Conservation (phyloP, 2,113 vertebrate genomes). For the Nicator chloris region DNA sequence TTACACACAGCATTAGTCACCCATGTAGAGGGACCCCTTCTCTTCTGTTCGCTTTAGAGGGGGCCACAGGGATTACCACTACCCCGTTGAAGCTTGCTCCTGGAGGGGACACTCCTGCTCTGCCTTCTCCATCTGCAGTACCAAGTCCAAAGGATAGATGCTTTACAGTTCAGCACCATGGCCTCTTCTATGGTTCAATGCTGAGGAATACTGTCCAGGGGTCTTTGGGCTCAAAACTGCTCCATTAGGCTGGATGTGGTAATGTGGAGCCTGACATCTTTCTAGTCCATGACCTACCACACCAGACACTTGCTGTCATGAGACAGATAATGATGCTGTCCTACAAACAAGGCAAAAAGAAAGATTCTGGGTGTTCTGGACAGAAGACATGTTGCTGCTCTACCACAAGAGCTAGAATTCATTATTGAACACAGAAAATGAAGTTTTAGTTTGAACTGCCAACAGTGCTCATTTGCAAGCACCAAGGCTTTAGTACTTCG, state of each 20-base stretch:
- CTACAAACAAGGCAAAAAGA: not conserved
- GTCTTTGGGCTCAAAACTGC: not conserved
- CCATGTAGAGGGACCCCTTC: not conserved
- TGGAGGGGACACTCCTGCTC: not conserved
- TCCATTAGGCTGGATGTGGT: not conserved
- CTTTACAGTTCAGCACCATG: not conserved
- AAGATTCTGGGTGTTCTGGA: not conserved
- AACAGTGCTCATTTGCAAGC: not conserved
- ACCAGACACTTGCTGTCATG: not conserved
- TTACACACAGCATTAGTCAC: not conserved
- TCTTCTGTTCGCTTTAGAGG: not conserved
- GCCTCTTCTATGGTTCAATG: not conserved
- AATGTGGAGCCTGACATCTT: not conserved
- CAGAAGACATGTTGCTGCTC: not conserved
- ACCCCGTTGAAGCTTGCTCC: accelerated
- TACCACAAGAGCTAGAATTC: not conserved
- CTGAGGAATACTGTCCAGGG: not conserved
- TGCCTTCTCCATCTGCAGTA: not conserved
- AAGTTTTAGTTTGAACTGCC: not conserved
- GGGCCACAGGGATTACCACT: not conserved
- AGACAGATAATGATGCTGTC: not conserved
- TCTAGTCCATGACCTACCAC: not conserved
- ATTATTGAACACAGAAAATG: not conserved
- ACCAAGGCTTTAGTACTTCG: not conserved
- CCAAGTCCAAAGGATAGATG: not conserved